phyloP scores from a whole-genome alignment of 64 coral and sea anemone genomes.

The Trachythela sp. region DNA sequence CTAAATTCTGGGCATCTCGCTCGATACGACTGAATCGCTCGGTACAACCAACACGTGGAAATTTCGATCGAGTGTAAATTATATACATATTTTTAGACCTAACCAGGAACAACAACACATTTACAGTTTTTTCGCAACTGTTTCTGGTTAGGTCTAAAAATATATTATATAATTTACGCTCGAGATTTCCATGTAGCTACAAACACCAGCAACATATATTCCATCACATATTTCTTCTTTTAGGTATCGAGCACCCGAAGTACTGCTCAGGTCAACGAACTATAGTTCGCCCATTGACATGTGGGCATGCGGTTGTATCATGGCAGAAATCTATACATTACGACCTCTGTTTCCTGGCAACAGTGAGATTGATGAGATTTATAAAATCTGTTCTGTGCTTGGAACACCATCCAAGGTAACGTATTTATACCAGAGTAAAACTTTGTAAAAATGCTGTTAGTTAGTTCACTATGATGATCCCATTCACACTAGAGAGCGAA shows the following conservation, averaged over 20 bases:
- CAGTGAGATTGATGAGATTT: constrained; percentile 99
- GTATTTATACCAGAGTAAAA: background rate
- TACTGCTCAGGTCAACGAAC: constrained; percentile 82
- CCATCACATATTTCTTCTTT: background rate
- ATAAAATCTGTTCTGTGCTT: constrained; percentile 79
- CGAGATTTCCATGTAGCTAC: background rate
- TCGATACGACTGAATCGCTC: too few relatives aligned
- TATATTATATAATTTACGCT: too few relatives aligned
- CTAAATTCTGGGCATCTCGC: too few relatives aligned
- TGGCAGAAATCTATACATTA: constrained; percentile 90
- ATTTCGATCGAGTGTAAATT: too few relatives aligned
- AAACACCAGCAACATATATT: background rate
- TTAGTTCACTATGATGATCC: background rate
- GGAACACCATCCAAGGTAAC: constrained; percentile 93
- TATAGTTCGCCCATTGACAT: constrained; percentile 97
- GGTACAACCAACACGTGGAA: too few relatives aligned
- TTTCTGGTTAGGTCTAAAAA: too few relatives aligned
- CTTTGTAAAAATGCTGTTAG: background rate
- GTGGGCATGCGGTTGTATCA: constrained; percentile 97
- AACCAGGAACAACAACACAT: too few relatives aligned
- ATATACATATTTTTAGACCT: too few relatives aligned
- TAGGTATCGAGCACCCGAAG: constrained; percentile 92
- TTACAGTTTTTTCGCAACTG: too few relatives aligned
- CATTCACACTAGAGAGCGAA: too few relatives aligned
- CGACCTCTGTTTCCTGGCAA: constrained; percentile 93